Evolutionary conservation across 2,797 vertebrate genomes (phyloP), one percentile per base, ranked within the genome.

Genomic region (Manis javanica): DNA sequence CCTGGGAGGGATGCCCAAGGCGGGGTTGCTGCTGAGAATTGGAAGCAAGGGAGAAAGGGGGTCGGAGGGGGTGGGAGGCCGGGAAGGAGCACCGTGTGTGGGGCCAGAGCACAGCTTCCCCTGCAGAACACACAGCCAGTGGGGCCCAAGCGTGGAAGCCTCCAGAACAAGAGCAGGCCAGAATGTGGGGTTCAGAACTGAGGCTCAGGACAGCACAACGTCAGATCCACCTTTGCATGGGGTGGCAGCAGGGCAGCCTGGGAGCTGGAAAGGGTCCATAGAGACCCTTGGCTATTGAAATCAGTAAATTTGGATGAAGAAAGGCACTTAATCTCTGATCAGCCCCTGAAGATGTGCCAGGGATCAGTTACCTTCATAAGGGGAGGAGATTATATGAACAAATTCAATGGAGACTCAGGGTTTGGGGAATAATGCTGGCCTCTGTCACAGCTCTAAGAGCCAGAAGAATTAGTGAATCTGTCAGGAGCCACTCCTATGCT

Each of bases 11-110:
- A 69, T 3, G 26, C 55, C 63, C 7, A 2, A 11, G 34, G 64
- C 82, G 2, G 31, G 8, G 23, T 46, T 15, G 11, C 63, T 87
- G 16, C 72, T 46, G 37, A 57, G 5, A 39, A 16, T 2, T n/a
- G 53, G n/a, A 69, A 37, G 24, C 26, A 29, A 46, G 46, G n/a
- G 21, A 29, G 37, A 53, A 26, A 1, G 12, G 19, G 9, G 57
- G 3, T 1, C 23, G 55, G 29, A 21, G 7, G 29, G 23, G 5
- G 10, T 4, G 24, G 13, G 39, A 51, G n/a, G n/a, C 19, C 42
- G 11, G 11, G 19, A 69, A 14, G 57, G 68, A 31, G 12, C 9
- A 0, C 5, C 26, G 1, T 0, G 0, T 7, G 7, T 19, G 26
- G 18, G 46, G 34, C 1, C 24, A 23, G 49, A 11, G 49, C 34